phyloP scores from a whole-genome alignment of 2,113 vertebrate genomes.

The Psilopsiagon aurifrons region DNA sequence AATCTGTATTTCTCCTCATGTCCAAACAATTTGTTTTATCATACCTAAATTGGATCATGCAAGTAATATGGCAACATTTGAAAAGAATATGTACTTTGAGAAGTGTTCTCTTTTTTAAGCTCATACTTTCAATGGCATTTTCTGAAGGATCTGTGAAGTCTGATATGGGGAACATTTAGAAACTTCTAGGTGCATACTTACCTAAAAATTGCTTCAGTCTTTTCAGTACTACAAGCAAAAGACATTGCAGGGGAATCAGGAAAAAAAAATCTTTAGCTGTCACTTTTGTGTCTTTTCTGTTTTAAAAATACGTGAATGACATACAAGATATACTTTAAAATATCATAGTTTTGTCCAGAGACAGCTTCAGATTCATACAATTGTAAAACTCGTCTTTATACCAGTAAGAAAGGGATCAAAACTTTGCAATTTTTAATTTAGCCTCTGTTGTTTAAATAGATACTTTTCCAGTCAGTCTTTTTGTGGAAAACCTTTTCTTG shows the following conservation, averaged over 20 bases:
- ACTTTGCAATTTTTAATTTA: neutral
- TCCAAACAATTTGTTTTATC: neutral
- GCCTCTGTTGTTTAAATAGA: neutral
- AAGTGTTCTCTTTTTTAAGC: neutral
- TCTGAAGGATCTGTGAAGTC: slow-evolving; percentile 27
- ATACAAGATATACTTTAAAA: neutral
- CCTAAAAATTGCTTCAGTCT: slow-evolving; percentile 26
- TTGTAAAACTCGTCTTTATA: neutral
- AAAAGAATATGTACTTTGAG: neutral
- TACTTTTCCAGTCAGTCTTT: neutral
- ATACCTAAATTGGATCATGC: neutral
- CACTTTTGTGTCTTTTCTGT: neutral
- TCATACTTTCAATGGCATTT: neutral
- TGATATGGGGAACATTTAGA: neutral
- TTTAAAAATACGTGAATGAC: accelerated
- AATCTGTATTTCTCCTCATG: neutral
- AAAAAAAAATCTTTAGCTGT: neutral
- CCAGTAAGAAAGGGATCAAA: neutral
- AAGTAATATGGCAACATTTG: neutral
- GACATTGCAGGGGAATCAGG: neutral
- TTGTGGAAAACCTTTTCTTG: neutral
- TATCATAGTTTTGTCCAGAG: neutral
- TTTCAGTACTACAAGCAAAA: neutral
- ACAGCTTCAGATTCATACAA: neutral
- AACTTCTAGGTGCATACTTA: neutral